Percentiles rank a stretch among this genome's conserved stretches.
Conservation (phyloP, 1,140 invertebrate genomes). For the Drosophila kikkawai region DNA sequence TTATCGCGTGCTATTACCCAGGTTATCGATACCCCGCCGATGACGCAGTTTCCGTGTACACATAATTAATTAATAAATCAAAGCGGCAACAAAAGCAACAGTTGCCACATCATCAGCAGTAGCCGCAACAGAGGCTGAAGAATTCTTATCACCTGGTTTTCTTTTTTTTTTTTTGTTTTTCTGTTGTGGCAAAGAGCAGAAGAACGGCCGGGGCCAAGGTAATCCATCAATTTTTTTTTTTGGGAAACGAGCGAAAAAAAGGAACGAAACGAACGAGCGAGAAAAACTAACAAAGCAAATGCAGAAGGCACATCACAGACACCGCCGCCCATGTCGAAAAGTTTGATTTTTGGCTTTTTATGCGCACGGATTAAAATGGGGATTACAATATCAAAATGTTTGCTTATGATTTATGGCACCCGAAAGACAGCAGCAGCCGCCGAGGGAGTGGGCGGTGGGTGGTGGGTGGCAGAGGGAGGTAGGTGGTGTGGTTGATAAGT, state of each 20-base stretch:
- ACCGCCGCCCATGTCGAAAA: conserved; percentile 82
- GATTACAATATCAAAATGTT: conserved; percentile 85
- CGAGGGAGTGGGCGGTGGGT: conserved; percentile 12
- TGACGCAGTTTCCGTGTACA: conserved; percentile 74
- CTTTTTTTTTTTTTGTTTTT: neutral
- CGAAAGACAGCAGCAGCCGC: conserved; percentile 67
- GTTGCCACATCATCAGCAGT: conserved; percentile 63
- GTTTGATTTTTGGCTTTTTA: conserved; percentile 85
- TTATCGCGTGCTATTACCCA: conserved; percentile 63
- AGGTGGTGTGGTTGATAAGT: conserved; percentile 14
- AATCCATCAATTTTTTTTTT: conserved; percentile 79
- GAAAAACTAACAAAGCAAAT: conserved; percentile 64
- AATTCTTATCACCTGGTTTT: conserved; percentile 61
- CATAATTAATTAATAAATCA: conserved; percentile 84
- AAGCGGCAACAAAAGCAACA: conserved; percentile 46
- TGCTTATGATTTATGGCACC: conserved; percentile 83
- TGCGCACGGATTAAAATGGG: conserved; percentile 84
- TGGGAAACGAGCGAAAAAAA: conserved; percentile 54
- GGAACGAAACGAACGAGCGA: conserved; percentile 40
- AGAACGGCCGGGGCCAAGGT: conserved; percentile 51
- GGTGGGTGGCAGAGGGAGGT: conserved; percentile 9
- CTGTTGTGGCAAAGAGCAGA: neutral
- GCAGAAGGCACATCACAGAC: conserved; percentile 75
- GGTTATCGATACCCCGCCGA: conserved; percentile 65
- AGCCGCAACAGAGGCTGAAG: conserved; percentile 27